Evolutionary conservation across 2,888 invertebrate species (phyloP).

Genomic region (Epistrophe eligans): DNA sequence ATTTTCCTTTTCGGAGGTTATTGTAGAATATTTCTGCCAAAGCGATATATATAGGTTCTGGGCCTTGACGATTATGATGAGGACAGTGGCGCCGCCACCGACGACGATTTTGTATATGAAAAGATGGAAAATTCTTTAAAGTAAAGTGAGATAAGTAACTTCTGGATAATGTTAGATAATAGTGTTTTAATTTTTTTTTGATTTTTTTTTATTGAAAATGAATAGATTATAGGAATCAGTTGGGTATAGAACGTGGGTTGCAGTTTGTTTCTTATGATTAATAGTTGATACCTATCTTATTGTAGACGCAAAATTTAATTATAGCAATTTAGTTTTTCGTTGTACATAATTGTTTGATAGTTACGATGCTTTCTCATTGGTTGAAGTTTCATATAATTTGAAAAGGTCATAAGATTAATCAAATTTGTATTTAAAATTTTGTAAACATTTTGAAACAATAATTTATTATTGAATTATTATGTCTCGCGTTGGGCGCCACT

Average conservation of each 20-base stretch:
- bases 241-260: neutral
- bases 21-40: conserved; percentile 38
- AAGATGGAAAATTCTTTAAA: conserved; percentile 5
- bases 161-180: conserved; percentile 9
- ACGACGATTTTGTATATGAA: neutral
- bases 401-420: neutral
- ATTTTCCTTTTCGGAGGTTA: conserved; percentile 51
- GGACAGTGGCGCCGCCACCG: conserved; percentile 20
- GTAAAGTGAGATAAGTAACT: neutral
- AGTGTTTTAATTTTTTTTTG: conserved; percentile 14
- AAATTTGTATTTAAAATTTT: neutral
- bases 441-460: neutral
- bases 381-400: neutral
- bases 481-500: conserved; percentile 11
- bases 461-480: neutral
- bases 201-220: neutral
- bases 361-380: neutral
- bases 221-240: neutral
- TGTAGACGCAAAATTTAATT: neutral
- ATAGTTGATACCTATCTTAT: conserved; percentile 1
- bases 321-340: neutral
- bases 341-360: neutral
- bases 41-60: conserved; percentile 25
- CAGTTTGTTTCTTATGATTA: neutral
- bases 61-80: conserved; percentile 4